A percentile compares a stretch with the other conserved stretches of the same genome.
Evolutionary conservation across 2,113 vertebrate species (phyloP).

Genomic region (Indri indri): DNA sequence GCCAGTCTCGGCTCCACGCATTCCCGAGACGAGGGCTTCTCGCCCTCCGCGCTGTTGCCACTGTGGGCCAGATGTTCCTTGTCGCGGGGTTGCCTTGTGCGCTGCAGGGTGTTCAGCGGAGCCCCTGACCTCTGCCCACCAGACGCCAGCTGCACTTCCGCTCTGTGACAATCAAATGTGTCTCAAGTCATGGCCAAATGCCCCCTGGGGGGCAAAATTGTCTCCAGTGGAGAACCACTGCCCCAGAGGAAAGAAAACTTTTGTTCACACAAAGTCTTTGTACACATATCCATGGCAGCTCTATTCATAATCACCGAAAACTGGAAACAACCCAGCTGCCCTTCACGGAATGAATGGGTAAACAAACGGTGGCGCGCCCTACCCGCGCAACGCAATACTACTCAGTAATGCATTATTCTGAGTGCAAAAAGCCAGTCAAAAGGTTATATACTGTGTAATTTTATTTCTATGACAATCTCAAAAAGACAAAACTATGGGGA

Average conservation of each 20-base stretch:
- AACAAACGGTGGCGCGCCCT: background rate
- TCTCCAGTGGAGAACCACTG: background rate
- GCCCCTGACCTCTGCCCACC: background rate
- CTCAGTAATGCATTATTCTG: background rate
- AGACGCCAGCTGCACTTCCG: no score
- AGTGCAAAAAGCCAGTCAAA: background rate
- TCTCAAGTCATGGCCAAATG: background rate
- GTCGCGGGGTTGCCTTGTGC: background rate
- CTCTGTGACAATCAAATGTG: background rate
- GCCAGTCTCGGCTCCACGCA: fast-evolving
- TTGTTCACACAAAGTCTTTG: background rate
- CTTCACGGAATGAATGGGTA: background rate
- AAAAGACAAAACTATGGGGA: background rate
- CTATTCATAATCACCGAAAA: background rate
- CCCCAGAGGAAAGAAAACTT: background rate
- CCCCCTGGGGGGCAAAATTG: background rate
- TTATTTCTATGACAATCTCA: background rate
- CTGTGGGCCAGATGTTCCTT: background rate
- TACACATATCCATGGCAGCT: background rate
- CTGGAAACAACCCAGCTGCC: background rate
- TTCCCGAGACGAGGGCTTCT: background rate
- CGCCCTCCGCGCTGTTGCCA: background rate
- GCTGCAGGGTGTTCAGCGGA: background rate
- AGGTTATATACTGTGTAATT: background rate
- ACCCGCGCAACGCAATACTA: fast-evolving